A percentile compares a stretch with the other conserved stretches of the same genome.
Conservation (phyloP, 2,888 invertebrate genomes). For the Halocaridina rubra region DNA sequence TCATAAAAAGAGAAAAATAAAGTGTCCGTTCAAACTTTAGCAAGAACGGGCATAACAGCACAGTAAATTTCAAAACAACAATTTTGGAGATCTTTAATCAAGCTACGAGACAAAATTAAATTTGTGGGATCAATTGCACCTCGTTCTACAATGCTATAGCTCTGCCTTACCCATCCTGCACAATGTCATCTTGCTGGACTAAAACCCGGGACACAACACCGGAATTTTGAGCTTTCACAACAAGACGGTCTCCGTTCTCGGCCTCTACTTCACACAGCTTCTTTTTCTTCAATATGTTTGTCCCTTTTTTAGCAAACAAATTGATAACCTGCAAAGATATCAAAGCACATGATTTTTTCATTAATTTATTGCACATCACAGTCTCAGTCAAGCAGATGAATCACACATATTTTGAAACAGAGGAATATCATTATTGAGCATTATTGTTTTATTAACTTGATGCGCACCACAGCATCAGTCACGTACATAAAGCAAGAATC, state of each 20-base stretch:
- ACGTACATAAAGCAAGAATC: no score
- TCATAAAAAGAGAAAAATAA: background rate
- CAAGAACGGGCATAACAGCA: background rate
- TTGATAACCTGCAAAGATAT: conserved; percentile 26
- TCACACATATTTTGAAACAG: no score
- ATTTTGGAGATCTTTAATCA: background rate
- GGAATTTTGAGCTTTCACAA: conserved; percentile 39
- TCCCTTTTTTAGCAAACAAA: conserved; percentile 37
- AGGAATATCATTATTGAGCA: no score
- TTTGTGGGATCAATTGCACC: background rate
- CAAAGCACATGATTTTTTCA: no score
- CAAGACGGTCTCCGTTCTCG: conserved; percentile 14
- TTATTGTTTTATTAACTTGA: no score
- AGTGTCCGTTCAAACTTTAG: background rate
- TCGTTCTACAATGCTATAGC: background rate
- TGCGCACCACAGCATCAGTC: no score
- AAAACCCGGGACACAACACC: conserved; percentile 53
- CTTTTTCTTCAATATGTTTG: conserved; percentile 33
- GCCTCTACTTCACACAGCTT: conserved; percentile 37
- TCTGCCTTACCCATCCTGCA: conserved; percentile 49
- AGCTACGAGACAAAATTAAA: background rate
- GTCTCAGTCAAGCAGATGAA: no score
- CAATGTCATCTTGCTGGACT: conserved; percentile 35
- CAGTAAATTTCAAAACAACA: background rate
- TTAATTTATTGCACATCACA: no score